These are phyloP conservation scores for Aselliscus stoliczkanus DNA, from an alignment of 2,797 vertebrate species.

Conservation along the genomic window DNA sequence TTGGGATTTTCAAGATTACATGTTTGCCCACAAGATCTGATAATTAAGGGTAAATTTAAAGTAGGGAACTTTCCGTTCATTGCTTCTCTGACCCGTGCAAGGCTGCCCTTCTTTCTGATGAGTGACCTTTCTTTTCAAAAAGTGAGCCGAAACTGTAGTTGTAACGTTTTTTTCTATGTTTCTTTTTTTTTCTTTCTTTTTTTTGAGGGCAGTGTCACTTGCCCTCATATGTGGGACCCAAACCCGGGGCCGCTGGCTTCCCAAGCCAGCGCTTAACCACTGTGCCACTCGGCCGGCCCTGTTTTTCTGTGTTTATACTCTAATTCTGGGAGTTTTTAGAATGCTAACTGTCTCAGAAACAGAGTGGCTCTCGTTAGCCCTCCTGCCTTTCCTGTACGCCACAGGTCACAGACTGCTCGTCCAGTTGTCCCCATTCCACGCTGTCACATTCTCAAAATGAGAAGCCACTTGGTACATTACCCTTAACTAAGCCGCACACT, in stretches of 20 bases:
- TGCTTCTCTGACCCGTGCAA: background rate
- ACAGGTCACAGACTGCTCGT: too few species aligned
- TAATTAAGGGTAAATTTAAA: background rate
- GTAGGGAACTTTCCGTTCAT: background rate
- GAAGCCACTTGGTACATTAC: background rate
- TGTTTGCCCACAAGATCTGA: background rate
- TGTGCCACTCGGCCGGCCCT: too few species aligned
- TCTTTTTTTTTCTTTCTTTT: too few species aligned
- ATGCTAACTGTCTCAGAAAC: background rate
- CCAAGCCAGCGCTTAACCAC: too few species aligned
- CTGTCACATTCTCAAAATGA: background rate
- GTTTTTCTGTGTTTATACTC: too few species aligned
- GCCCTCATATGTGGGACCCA: too few species aligned
- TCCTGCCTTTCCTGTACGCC: background rate
- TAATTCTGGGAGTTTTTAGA: background rate
- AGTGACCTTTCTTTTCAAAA: background rate
- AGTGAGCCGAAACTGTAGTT: background rate
- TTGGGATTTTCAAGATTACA: background rate
- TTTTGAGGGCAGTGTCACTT: too few species aligned
- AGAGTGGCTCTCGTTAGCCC: background rate
- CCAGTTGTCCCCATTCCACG: too few species aligned
- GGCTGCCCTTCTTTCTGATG: background rate
- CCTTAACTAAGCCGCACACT: background rate
- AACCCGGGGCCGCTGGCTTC: too few species aligned
- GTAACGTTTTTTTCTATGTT: background rate